These are phyloP conservation scores for Camelus bactrianus DNA, from an alignment of 2,113 vertebrate genomes.

Conservation along the genomic window DNA sequence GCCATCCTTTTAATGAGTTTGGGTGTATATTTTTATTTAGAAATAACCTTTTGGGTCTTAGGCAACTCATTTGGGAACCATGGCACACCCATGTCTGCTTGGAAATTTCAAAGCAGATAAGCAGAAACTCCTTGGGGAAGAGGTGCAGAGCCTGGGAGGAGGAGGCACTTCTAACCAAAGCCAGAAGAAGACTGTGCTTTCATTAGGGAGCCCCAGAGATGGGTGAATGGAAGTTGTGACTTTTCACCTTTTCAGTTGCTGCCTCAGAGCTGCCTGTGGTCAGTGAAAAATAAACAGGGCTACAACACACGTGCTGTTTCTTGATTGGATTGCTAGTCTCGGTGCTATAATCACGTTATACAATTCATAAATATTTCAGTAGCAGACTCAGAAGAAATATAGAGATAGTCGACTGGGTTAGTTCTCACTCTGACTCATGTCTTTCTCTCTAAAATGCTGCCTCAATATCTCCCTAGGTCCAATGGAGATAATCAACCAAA, in stretches of 20 bases:
- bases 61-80: not conserved
- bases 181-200: not conserved
- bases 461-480: conserved; percentile 20
- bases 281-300: not conserved
- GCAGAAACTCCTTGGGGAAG: not conserved
- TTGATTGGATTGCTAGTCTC: not conserved
- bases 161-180: not conserved
- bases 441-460: not conserved
- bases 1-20: conserved; percentile 17
- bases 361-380: conserved; percentile 4
- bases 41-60: conserved; percentile 19
- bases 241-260: not conserved
- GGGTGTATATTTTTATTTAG: not conserved
- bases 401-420: not conserved
- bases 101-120: not conserved
- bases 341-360: not conserved
- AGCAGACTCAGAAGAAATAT: not conserved
- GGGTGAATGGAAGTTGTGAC: not conserved
- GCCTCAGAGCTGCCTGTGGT: not conserved
- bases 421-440: not conserved
- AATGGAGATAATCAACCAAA: not conserved
- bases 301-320: not conserved
- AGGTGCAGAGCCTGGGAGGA: not conserved
- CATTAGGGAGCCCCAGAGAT: not conserved
- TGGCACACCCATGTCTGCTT: not conserved